Base-by-base conservation (phyloP, 2,888 invertebrate species). In the Iselma pallidipennis region DNA sequence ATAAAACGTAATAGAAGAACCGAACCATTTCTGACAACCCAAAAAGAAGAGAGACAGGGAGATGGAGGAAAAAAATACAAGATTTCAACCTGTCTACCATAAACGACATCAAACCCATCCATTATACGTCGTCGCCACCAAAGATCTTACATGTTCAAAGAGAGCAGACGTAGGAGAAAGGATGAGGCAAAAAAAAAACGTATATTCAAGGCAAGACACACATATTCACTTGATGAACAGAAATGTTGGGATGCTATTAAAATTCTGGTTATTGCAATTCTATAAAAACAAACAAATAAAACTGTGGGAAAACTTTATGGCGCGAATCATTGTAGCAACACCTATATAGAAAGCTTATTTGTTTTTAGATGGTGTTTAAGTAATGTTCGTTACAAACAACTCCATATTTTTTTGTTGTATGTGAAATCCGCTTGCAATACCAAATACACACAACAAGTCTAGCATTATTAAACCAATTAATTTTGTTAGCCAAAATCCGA, bases 391-490 rank as follows among this genome's bases (percentile, higher is more conserved):
- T 1, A 16, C 37, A 37, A 16, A 16, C 16, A 37, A 16, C 9
- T 4, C 10, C 37, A 6, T 2, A 7, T 7, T 37, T 16, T 16
- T 37, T 37, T 37, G n/a, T 5, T 14, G 29, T 28, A 50, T 9
- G 28, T 19, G 9, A 21, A 28, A 26, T 51, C 51, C 31, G 51
- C 28, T 59, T 63, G 53, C 60, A 59, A 45, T 59, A 60, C 59
- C n/a, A n/a, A n/a, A 59, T 58, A 56, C 63, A 62, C 59, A 71
- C 70, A 68, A 63, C 66, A 70, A 42, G 7, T 19, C 42, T 67
- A 67, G 67, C 72, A 74, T 78, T 78, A 78, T 76, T 78, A 79
- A 80, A 79, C 74, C 78, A 76, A 79, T 79, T 78, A 80, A 79
- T 80, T 78, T 70, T 66, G 66, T 42, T 73, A 76, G 75, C 76